Percentiles rank a stretch among this genome's conserved stretches.
Conservation (phyloP, 2,113 vertebrate genomes). For the Seriola rivoliana region DNA sequence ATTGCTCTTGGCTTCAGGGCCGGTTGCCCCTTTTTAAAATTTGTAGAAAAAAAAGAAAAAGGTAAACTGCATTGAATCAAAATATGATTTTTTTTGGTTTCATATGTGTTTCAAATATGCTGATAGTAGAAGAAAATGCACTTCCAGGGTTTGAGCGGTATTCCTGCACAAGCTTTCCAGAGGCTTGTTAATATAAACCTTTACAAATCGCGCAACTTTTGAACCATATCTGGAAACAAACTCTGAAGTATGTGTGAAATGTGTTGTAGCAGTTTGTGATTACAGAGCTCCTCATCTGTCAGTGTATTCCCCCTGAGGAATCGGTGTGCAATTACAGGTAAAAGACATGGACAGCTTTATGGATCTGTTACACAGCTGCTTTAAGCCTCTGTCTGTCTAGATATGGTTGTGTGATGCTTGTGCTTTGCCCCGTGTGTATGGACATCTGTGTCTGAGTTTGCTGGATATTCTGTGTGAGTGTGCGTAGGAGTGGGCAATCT, state of each 20-base stretch:
- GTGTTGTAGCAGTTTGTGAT: slow-evolving; percentile 8
- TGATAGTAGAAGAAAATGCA: neutral
- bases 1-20: too few relatives aligned
- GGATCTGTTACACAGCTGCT: slow-evolving; percentile 16
- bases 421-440: neutral
- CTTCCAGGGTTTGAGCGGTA: neutral
- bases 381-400: neutral
- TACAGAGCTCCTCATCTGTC: slow-evolving; percentile 17
- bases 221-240: neutral
- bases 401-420: neutral
- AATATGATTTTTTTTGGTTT: neutral
- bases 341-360: slow-evolving; percentile 24
- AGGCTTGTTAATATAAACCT: neutral
- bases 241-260: neutral
- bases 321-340: slow-evolving; percentile 13
- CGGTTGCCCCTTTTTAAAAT: too few relatives aligned
- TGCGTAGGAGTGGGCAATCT: neutral
- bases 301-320: neutral
- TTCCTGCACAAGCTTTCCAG: neutral
- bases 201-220: slow-evolving; percentile 20
- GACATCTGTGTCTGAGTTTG: neutral
- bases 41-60: neutral
- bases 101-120: too few relatives aligned
- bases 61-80: neutral
- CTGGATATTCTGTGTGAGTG: neutral